phyloP scores from a whole-genome alignment of 2,888 invertebrate species.

The Lasioglossum zephyrum region DNA sequence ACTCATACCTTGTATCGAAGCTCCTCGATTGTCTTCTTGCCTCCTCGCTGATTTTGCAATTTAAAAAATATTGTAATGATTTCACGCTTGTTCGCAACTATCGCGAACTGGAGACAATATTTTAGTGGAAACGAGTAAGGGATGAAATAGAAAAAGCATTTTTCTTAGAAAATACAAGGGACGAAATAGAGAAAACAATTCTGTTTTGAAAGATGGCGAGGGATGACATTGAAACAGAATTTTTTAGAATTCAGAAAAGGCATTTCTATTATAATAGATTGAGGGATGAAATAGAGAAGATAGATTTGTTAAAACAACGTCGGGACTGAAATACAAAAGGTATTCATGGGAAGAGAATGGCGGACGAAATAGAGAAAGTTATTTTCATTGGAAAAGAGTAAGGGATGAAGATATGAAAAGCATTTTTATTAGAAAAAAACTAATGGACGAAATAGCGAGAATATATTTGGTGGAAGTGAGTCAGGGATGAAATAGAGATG shows the following conservation, averaged over 20 bases:
- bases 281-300: neutral
- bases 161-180: neutral
- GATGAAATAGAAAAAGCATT: neutral
- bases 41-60: neutral
- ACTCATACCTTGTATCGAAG: constrained; percentile 40
- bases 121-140: neutral
- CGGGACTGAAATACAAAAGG: neutral
- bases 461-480: neutral
- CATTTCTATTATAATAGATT: no score
- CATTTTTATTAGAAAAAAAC: no score
- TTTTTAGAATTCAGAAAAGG: no score
- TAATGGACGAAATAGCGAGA: no score
- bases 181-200: neutral
- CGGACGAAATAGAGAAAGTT: no score
- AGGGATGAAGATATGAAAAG: no score
- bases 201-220: no score
- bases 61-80: neutral
- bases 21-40: constrained; percentile 14
- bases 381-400: no score
- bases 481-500: neutral
- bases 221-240: no score
- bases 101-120: neutral
- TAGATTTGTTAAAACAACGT: neutral
- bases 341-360: no score
- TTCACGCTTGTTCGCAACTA: neutral